Evolutionary conservation across 2,797 vertebrate species (phyloP), one percentile per base, ranked within the genome.

Genomic region (Pachyuromys duprasi): DNA sequence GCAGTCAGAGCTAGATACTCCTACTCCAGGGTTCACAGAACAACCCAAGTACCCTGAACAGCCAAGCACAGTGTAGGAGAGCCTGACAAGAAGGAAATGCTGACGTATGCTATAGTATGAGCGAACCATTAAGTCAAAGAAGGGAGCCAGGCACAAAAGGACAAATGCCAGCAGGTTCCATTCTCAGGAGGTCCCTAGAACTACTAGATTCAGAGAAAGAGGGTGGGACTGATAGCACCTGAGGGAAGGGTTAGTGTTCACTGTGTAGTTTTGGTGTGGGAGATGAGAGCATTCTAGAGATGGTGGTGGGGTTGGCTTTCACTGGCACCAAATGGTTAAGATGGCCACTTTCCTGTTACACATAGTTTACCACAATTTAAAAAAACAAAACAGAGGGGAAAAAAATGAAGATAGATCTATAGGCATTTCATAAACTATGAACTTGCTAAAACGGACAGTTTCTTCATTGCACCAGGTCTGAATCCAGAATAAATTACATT

Each of bases 1-100:
- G 5, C 26, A 1, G 1, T 2, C n/a, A 14, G 31, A n/a, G 57
- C 8, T 0, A n/a, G 8, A 1, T 0, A 8, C 9, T 0, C 3
- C 5, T 0, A 17, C 0, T 7, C 31, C 63, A 24, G 42, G 0
- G 6, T 17, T 57, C 74, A 8, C 14, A 7, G 81, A 15, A 42
- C 5, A 0, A n/a, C 80, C 15, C 24, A 4, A 0, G 36, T 4
- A 45, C 39, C 65, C 39, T 80, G 76, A 5, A 5, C 5, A 26
- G 67, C 2, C 0, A 1, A 15, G 42, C 28, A 49, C 18, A 42
- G 8, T 0, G 5, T 8, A 12, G 39, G 9, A 42, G 1, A 1
- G 0, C 63, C 81, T 20, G 1, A 36, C 33, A 1, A 24, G 42
- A 31, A 53, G 57, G 76, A 55, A 12, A 28, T 5, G 7, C 22